phyloP scores from a whole-genome alignment of 2,113 vertebrate species.

The Chionodraco myersi region DNA sequence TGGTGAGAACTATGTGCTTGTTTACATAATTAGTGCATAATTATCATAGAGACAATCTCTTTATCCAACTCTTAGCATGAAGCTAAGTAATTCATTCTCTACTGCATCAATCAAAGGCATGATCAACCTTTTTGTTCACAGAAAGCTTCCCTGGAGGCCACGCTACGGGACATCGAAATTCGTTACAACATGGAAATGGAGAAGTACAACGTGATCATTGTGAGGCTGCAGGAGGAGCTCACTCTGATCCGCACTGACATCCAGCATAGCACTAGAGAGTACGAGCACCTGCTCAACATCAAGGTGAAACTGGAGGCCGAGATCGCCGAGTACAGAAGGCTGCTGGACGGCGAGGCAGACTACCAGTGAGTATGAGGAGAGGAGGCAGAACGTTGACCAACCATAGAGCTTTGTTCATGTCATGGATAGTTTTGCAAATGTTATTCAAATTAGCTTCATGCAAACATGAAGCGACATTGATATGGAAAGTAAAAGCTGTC shows the following conservation, averaged over 20 bases:
- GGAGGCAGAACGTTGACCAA: neutral
- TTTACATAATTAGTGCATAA: neutral
- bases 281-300: conserved; percentile 89
- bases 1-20: conserved; percentile 78
- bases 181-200: conserved; percentile 81
- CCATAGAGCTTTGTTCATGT: conserved; percentile 1
- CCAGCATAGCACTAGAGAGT: conserved; percentile 83
- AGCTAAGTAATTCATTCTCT: neutral
- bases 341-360: conserved; percentile 86
- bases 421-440: conserved; percentile 38
- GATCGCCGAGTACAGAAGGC: conserved; percentile 91
- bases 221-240: conserved; percentile 86
- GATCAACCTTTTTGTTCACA: conserved; percentile 59
- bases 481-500: conserved; percentile 25
- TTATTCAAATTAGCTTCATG: conserved; percentile 59
- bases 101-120: neutral
- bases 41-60: neutral
- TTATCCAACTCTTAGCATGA: neutral
- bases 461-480: conserved; percentile 40
- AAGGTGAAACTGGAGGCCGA: conserved; percentile 94
- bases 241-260: conserved; percentile 81
- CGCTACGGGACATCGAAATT: conserved; percentile 81
- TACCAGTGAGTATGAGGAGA: conserved; percentile 77
- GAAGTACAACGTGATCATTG: conserved; percentile 85
- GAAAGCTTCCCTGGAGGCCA: conserved; percentile 87